Conservation (phyloP, 2,797 vertebrate genomes). For the Etheostoma nigrum region DNA sequence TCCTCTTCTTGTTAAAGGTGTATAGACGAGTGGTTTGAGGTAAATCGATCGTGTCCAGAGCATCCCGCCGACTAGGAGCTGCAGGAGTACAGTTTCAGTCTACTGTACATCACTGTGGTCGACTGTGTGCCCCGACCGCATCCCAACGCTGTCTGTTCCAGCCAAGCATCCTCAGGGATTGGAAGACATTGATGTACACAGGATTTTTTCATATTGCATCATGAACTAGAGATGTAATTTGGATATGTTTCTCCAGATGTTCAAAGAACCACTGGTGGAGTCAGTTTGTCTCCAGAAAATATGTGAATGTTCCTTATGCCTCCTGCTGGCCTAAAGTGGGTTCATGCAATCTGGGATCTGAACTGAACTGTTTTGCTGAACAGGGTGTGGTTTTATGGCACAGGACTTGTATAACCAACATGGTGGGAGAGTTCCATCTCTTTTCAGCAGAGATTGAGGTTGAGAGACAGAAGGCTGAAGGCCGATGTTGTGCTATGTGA, state of each 20-base stretch:
- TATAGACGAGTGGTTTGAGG: conserved; percentile 98
- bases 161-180: conserved; percentile 74
- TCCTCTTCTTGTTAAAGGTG: conserved; percentile 84
- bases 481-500: conserved; percentile 74
- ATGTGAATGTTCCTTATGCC: conserved; percentile 61
- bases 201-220: conserved; percentile 54
- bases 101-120: conserved; percentile 37
- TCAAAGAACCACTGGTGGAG: conserved; percentile 65
- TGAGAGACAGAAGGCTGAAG: conserved; percentile 30
- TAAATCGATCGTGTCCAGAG: conserved; percentile 97
- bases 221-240: conserved; percentile 31
- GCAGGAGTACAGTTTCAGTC: conserved; percentile 26
- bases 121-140: conserved; percentile 52
- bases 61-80: conserved; percentile 92
- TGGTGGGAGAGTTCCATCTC: conserved; percentile 20
- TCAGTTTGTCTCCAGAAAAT: conserved; percentile 45
- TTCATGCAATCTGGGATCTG: conserved; percentile 32
- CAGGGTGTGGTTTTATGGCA: conserved; percentile 35
- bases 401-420: conserved; percentile 41
- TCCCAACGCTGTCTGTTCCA: conserved; percentile 63
- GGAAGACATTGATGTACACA: conserved; percentile 53
- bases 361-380: conserved; percentile 31
- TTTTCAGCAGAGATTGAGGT: conserved; percentile 33
- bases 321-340: conserved; percentile 53
- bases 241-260: conserved; percentile 38